Evolutionary conservation across 2,888 invertebrate genomes (phyloP).

Genomic region (Nemurella pictetii): DNA sequence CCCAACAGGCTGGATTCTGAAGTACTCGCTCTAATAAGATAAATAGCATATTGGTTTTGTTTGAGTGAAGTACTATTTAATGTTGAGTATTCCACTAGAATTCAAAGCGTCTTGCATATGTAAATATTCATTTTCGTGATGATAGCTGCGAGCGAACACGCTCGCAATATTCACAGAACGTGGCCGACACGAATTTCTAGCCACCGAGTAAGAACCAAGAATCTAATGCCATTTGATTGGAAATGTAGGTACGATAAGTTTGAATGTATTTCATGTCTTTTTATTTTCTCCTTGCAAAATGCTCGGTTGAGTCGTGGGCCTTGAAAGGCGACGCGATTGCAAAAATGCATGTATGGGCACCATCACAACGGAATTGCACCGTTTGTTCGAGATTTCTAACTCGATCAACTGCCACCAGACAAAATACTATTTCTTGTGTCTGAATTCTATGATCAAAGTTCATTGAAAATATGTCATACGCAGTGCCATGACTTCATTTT

Average conservation of each 20-base stretch:
- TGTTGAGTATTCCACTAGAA: background rate
- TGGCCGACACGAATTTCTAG: too few relatives aligned
- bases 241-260: background rate
- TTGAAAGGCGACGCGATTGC: background rate
- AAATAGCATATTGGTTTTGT: background rate
- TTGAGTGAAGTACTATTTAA: background rate
- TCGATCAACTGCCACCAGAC: background rate
- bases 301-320: background rate
- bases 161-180: too few relatives aligned
- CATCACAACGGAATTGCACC: background rate
- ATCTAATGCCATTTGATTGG: background rate
- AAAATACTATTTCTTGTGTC: background rate
- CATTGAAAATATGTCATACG: background rate
- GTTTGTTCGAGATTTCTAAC: conserved; percentile 1
- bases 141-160: background rate
- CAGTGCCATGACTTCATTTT: background rate
- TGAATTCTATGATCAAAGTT: background rate
- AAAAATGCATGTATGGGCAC: background rate
- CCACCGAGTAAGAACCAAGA: background rate
- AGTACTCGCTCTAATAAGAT: background rate
- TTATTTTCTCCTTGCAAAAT: background rate
- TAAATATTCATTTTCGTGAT: background rate
- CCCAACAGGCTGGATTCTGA: too few relatives aligned
- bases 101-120: background rate
- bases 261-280: background rate